Percentiles rank a stretch among this genome's conserved stretches.
phyloP scores from a whole-genome alignment of 2,797 vertebrate species.

The Smutsia temminckii region DNA sequence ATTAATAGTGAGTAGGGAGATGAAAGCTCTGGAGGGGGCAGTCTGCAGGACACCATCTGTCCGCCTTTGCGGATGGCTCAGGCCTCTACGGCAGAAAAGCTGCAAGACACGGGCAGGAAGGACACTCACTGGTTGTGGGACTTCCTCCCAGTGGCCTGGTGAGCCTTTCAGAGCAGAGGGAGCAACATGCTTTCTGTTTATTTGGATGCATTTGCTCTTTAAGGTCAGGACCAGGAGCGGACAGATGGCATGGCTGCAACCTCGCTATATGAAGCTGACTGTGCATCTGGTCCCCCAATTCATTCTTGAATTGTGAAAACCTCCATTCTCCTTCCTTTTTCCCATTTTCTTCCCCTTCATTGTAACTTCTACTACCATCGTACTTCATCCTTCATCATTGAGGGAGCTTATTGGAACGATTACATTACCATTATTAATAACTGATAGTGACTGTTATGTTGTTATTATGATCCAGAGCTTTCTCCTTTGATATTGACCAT shows the following conservation, averaged over 20 bases:
- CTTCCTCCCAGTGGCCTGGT: not conserved
- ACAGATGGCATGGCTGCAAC: not conserved
- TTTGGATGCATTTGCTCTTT: not conserved
- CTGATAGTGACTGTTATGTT: not conserved
- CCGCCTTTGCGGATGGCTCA: constrained; percentile 86
- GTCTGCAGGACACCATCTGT: constrained; percentile 93
- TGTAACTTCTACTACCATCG: not conserved
- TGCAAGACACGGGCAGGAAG: constrained; percentile 58
- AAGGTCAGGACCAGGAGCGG: not conserved
- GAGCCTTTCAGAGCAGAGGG: not conserved
- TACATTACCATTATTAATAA: not conserved
- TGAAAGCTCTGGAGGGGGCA: constrained; percentile 93
- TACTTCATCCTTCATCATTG: not conserved
- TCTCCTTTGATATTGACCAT: not conserved
- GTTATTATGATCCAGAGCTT: not conserved
- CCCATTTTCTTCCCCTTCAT: not conserved
- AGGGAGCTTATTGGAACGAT: not conserved
- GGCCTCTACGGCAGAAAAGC: constrained; percentile 81
- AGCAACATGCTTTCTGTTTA: accelerated
- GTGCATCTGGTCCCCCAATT: not conserved
- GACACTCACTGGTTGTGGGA: constrained; percentile 1
- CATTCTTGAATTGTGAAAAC: not conserved
- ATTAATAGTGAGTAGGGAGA: constrained; percentile 96
- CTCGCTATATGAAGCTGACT: no score
- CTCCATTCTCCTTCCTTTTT: not conserved